Base-by-base conservation (phyloP, 2,888 invertebrate species). In the Zootermopsis nevadensis region DNA sequence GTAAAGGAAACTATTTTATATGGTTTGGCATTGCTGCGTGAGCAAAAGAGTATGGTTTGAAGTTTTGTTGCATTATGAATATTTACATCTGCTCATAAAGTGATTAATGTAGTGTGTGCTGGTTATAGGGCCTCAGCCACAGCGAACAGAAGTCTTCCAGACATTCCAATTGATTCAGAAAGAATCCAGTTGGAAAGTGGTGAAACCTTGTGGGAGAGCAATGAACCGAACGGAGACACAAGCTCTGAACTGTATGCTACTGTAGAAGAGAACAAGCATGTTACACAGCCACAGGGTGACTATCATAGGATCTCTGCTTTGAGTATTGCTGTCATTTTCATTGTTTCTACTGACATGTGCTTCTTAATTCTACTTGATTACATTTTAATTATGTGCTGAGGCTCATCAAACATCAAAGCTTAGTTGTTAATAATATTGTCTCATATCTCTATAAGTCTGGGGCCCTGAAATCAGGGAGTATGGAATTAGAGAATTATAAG, bases 181-280 rank as follows among this genome's bases (percentile, higher is more conserved):
- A 93, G 94, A 87, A 91, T 91, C 85, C 92, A 92, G 86, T 90
- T 91, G 72, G 89, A 88, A 83, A 87, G 86, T 82, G 87, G 87
- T 77, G 87, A 86, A 85, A 86, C 85, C 82, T 84, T 87, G 60
- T 87, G 86, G 87, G 86, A 86, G 83, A 66, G 30, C 35, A 85
- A 84, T 81, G 87, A 87, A 86, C 86, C 86, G 31, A 83, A 86
- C 85, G 83, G 88, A 87, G 86, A 87, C 87, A 22, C 95, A 77
- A 94, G 94, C 15, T 97, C 96, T 0, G 97, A 96, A 88, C 91
- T 96, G 85, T 97, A 97, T 88, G 97, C 96, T 60, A 97, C 96
- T 10, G 95, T 97, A 27, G 94, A 93, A 80, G 92, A 92, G 86
- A 84, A 83, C 38, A 91, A 92, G 88, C 89, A 90, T 86, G 88